These are phyloP conservation scores for Hippocampus guttulatus DNA, from an alignment of 2,113 vertebrate genomes.

Conservation along the genomic window DNA sequence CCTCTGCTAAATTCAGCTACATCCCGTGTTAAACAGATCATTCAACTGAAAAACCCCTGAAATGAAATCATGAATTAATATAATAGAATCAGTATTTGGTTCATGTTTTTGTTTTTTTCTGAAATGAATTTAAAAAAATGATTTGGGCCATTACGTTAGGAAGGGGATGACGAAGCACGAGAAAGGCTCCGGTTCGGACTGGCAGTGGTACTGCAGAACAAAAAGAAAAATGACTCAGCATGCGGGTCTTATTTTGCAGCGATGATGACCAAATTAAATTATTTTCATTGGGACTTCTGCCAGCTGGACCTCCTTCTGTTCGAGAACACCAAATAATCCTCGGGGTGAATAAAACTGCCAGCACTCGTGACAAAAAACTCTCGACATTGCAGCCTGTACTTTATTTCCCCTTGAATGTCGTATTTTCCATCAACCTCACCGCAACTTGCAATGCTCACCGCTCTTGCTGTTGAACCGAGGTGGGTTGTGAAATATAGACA, in stretches of 20 bases:
- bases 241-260: background rate
- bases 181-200: background rate
- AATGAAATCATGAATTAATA: too few relatives aligned
- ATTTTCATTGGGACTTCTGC: constrained; percentile 22
- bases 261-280: constrained; percentile 11
- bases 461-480: background rate
- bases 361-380: constrained; percentile 6
- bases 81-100: too few relatives aligned
- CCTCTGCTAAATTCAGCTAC: background rate
- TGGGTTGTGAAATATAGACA: constrained; percentile 32
- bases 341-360: constrained; percentile 14
- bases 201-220: background rate
- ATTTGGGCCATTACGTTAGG: too few relatives aligned
- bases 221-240: constrained; percentile 23
- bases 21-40: too few relatives aligned
- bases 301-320: constrained; percentile 5
- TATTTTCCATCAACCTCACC: background rate
- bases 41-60: too few relatives aligned
- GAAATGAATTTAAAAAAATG: too few relatives aligned
- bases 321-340: constrained; percentile 16
- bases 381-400: constrained; percentile 4
- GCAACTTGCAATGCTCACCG: constrained; percentile 1
- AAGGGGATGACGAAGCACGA: too few relatives aligned
- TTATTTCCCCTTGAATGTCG: background rate
- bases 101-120: too few relatives aligned